These are phyloP conservation scores for Sula dactylatra DNA, from an alignment of 2,113 vertebrate genomes.

Conservation along the genomic window DNA sequence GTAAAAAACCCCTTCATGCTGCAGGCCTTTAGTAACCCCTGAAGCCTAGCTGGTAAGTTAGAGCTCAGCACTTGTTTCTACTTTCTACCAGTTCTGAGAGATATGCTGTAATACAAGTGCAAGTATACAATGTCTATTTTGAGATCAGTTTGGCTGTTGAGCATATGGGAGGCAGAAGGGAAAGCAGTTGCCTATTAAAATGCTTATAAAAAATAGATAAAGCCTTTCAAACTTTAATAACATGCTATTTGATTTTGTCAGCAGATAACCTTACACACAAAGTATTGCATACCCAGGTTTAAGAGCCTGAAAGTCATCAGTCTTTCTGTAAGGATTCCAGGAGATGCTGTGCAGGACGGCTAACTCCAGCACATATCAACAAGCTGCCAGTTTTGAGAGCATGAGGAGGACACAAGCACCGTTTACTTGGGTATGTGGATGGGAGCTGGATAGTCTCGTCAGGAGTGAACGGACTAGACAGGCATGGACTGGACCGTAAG, in stretches of 20 bases:
- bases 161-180: background rate
- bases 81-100: background rate
- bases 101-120: background rate
- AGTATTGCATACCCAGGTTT: background rate
- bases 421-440: background rate
- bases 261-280: constrained; percentile 13
- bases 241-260: constrained; percentile 47
- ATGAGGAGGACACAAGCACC: background rate
- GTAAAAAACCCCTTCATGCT: background rate
- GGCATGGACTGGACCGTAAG: background rate
- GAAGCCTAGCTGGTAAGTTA: background rate
- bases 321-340: background rate
- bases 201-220: constrained; percentile 65
- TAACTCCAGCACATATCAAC: background rate
- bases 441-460: background rate
- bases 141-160: constrained; percentile 14
- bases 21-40: background rate
- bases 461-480: background rate
- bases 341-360: background rate
- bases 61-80: background rate
- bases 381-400: background rate
- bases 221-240: constrained; percentile 59
- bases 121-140: background rate
- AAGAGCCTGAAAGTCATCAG: constrained; percentile 23
- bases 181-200: constrained; percentile 43